Conservation (phyloP, 2,888 invertebrate species). For the Diabrotica balteata region DNA sequence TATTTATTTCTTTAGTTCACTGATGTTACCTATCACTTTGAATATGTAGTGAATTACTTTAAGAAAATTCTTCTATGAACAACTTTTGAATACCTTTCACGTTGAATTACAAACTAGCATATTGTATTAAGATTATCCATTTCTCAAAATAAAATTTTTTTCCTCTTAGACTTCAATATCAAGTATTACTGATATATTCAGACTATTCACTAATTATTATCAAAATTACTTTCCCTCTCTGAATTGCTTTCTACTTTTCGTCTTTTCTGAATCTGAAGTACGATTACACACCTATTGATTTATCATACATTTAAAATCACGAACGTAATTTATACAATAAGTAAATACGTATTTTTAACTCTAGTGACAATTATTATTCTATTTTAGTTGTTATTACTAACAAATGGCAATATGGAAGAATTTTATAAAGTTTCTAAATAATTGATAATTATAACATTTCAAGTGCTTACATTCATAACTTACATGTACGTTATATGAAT, state of each 20-base stretch:
- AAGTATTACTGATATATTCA: slow-evolving; percentile 10
- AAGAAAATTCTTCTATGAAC: slow-evolving; percentile 27
- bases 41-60: slow-evolving; percentile 19
- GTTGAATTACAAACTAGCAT: slow-evolving; percentile 35
- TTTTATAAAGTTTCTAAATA: too few species aligned
- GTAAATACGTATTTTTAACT: too few species aligned
- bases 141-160: slow-evolving; percentile 29
- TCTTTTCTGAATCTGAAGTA: too few species aligned
- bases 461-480: too few species aligned
- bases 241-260: slow-evolving; percentile 11
- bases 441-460: too few species aligned
- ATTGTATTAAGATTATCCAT: slow-evolving; percentile 39
- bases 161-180: background rate
- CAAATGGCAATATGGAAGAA: too few species aligned
- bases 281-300: too few species aligned
- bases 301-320: too few species aligned
- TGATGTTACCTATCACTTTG: slow-evolving; percentile 33
- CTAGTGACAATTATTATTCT: too few species aligned
- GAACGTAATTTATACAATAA: too few species aligned
- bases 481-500: too few species aligned
- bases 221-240: slow-evolving; percentile 19
- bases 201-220: slow-evolving; percentile 15
- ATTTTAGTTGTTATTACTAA: too few species aligned
- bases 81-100: slow-evolving; percentile 30
- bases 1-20: slow-evolving; percentile 28